These are phyloP conservation scores for Metallyticus violacea DNA, from an alignment of 2,888 invertebrate genomes.

Conservation along the genomic window DNA sequence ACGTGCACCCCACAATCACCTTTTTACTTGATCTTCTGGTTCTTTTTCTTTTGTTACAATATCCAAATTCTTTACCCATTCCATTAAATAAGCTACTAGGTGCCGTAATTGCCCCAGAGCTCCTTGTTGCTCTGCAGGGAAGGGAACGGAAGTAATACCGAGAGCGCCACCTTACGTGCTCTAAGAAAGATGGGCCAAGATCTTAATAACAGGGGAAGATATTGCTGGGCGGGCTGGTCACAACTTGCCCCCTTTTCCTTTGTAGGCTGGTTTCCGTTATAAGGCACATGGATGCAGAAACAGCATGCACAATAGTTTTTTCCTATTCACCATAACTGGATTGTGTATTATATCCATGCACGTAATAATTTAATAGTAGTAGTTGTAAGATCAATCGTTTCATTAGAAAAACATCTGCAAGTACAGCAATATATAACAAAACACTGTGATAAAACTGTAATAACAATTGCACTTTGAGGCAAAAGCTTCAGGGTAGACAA, in stretches of 20 bases:
- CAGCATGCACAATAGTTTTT: not conserved
- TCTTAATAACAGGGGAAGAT: constrained; percentile 15
- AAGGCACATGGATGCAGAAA: not conserved
- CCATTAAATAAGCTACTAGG: not conserved
- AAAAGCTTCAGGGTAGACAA: no score
- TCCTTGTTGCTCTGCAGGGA: not conserved
- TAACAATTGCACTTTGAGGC: no score
- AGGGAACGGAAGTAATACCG: not conserved
- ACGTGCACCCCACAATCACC: no score
- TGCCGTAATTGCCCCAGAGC: not conserved
- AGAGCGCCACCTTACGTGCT: not conserved
- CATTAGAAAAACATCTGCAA: no score
- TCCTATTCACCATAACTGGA: no score
- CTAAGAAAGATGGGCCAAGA: constrained; percentile 2
- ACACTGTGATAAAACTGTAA: no score
- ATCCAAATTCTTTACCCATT: not conserved
- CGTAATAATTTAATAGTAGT: no score
- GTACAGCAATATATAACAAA: no score
- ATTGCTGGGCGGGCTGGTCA: not conserved
- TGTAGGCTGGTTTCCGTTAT: not conserved
- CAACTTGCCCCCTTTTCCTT: not conserved
- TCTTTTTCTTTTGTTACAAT: no score
- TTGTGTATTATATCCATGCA: no score
- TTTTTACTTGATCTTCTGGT: no score
- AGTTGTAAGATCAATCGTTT: no score